phyloP scores from a whole-genome alignment of 2,113 vertebrate species.

The Pachycephala philippinensis region DNA sequence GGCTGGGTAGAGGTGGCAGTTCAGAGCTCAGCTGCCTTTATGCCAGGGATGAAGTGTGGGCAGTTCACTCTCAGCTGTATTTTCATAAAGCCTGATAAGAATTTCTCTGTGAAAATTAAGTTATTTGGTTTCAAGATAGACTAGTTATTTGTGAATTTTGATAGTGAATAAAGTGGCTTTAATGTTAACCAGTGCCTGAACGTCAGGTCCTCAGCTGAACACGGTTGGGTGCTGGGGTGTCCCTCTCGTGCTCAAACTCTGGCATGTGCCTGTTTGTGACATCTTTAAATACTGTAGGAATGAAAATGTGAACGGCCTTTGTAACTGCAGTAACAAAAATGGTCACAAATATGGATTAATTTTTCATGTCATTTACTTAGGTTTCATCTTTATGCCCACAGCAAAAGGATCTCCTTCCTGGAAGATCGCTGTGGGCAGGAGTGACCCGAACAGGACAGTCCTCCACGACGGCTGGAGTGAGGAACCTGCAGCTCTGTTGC shows the following conservation, averaged over 20 bases:
- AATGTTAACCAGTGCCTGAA: neutral
- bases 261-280: neutral
- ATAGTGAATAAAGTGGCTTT: neutral
- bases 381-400: neutral
- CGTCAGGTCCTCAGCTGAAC: neutral
- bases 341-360: neutral
- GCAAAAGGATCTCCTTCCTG: neutral
- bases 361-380: neutral
- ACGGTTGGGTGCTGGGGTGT: accelerated
- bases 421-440: neutral
- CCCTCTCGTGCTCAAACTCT: neutral
- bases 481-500: accelerated
- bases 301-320: neutral
- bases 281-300: neutral
- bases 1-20: neutral
- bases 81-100: neutral
- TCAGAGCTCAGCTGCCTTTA: neutral
- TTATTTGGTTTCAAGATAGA: neutral
- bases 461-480: accelerated
- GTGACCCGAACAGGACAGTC: neutral
- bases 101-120: neutral
- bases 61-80: neutral
- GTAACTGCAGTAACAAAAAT: neutral
- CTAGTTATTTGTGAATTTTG: neutral
- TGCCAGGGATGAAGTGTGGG: too few relatives aligned